Conservation (phyloP, 37 sponge, comb jelly and placozoan genomes). For the Chondrosia reniformis region DNA sequence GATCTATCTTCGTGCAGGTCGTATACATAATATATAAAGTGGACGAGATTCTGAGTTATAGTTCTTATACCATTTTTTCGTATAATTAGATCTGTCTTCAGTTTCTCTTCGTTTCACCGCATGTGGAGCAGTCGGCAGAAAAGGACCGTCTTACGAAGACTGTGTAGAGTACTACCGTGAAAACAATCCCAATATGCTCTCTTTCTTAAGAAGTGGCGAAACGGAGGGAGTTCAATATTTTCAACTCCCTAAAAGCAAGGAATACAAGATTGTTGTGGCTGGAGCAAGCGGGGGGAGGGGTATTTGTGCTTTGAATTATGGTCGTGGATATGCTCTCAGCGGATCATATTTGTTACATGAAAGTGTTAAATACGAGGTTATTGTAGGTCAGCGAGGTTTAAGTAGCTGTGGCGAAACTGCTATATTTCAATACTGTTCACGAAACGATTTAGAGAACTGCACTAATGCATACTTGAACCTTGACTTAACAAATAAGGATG, state of each 20-base stretch:
- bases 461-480: too few species aligned
- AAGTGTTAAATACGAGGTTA: neutral
- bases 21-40: too few species aligned
- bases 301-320: constrained; percentile 16
- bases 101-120: neutral
- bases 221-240: constrained; percentile 46
- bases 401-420: neutral
- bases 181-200: neutral
- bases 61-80: too few species aligned
- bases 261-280: constrained; percentile 58
- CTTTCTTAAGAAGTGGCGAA: neutral
- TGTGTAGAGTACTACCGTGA: constrained; percentile 18
- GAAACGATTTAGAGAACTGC: too few species aligned
- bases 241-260: constrained; percentile 29
- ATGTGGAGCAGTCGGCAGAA: constrained; percentile 25
- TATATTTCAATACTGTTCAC: too few species aligned
- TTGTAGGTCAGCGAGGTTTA: constrained; percentile 14
- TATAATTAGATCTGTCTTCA: constrained; percentile 5
- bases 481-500: too few species aligned
- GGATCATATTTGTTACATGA: neutral
- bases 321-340: constrained; percentile 22
- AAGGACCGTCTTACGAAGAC: constrained; percentile 11
- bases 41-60: too few species aligned
- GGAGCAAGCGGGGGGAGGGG: constrained; percentile 61
- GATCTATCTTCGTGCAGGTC: too few species aligned